Base-by-base conservation (phyloP, 1,140 invertebrate species). In the Zaprionus inermis region DNA sequence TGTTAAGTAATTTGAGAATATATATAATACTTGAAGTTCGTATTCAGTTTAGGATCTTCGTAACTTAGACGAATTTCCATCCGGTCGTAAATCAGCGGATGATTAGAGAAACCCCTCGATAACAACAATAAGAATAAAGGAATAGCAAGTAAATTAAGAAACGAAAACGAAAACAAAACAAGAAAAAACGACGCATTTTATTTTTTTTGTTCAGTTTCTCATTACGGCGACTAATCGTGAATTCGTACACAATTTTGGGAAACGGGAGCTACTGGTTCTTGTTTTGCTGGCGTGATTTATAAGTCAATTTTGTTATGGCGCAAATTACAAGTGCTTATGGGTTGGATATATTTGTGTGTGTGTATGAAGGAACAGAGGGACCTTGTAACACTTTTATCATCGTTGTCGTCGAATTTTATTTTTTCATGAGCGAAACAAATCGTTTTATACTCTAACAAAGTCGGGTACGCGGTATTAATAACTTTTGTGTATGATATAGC, bases 361-460 rank as follows among this genome's bases (percentile, higher is more conserved):
- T 22, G 14, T 51, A 41, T 36, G 34, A 32, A 22, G 32, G 41
- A 52, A 41, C 49, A 20, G 14, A 11, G 51, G 14, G 57, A 64
- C 75, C 75, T 77, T 77, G 75, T 77, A 77, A 77, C 71, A 77
- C 71, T 69, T 77, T 77, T 64, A 51, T 18, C 66, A 51, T 32
- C 61, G 72, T n/a, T 41, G 34, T 52, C 24, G 57, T 49, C 51
- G 54, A 72, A 72, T 49, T 63, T 44, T 55, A 6, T 38, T 16
- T 60, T 57, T 38, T 64, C 59, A 57, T 54, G 44, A 58, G 55
- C 46, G 32, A 56, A 51, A 41, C 52, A 49, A 55, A 60, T 52
- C 36, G 38, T 30, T 73, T 24, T 55, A 71, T 55, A 64, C 65
- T 54, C 70, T 68, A 41, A 38, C 54, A 44, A 24, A 20, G 44